Conservation (phyloP, 2,888 invertebrate genomes). For the Hypomecis atomaria region DNA sequence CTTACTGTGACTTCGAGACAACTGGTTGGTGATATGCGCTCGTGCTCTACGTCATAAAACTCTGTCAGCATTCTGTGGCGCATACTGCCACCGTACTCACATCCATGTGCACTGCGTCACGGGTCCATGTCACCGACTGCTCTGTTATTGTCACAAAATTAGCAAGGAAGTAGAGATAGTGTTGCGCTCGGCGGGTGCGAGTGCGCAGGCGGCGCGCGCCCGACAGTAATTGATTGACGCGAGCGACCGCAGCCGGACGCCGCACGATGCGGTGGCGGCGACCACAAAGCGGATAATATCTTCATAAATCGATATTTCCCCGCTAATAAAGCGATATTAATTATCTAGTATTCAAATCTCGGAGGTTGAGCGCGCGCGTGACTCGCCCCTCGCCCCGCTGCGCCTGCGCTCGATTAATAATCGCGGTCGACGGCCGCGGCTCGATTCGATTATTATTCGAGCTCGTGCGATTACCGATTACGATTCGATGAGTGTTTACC, state of each 20-base stretch:
- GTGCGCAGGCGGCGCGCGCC: slow-evolving; percentile 19
- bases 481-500: slow-evolving; percentile 60
- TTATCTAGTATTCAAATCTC: slow-evolving; percentile 84
- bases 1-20: no score
- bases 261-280: slow-evolving; percentile 52
- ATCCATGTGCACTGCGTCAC: no score
- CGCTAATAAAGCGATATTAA: slow-evolving; percentile 84
- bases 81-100: no score
- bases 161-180: not conserved
- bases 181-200: slow-evolving; percentile 21
- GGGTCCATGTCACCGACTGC: no score
- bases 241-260: slow-evolving; percentile 35
- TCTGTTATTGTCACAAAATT: not conserved
- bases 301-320: slow-evolving; percentile 79
- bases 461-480: slow-evolving; percentile 62
- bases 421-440: slow-evolving; percentile 53
- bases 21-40: no score
- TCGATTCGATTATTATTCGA: slow-evolving; percentile 34
- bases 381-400: slow-evolving; percentile 50
- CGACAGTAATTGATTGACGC: slow-evolving; percentile 55
- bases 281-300: slow-evolving; percentile 77
- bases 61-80: no score
- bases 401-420: slow-evolving; percentile 45
- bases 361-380: slow-evolving; percentile 71
- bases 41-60: no score